Evolutionary conservation across 2,888 invertebrate genomes (phyloP), one percentile per base, ranked within the genome.

Genomic region (Panzeria rudis): DNA sequence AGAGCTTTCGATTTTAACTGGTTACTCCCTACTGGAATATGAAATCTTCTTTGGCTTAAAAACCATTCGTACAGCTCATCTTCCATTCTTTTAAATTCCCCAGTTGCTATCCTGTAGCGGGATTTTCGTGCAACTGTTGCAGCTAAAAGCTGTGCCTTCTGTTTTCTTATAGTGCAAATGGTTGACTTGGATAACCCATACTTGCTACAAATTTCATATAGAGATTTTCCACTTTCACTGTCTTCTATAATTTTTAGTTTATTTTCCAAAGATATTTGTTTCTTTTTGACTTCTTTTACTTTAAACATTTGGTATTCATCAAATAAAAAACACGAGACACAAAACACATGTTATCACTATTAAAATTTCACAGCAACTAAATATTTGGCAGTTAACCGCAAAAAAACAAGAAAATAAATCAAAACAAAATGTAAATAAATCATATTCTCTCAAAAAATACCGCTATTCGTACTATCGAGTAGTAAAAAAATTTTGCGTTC

Each of bases 51-150:
- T 44, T 73, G 59, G 2, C 41, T n/a, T 54, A 44, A 72, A 59
- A 72, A 59, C 72, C 72, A 72, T 7, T 72, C 25, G 29, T 56
- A 41, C 20, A 72, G 72, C 35, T 3, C 68, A 68, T 68, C 68
- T n/a, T 44, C 4, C 13, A 44, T 23, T 50, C 13, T 50, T n/a
- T 20, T 17, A 20, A 52, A 32, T 38, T 69, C 52, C 13, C 13
- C 52, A 47, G 32, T 52, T 52, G 50, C 32, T 52, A 52, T 17
- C 5, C 29, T 29, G 29, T 25, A 66, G 32, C 47, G 47, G 32
- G n/a, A 29, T 47, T 66, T 66, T 8, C 0, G 8, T 29, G 66
- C 25, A 17, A 25, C 47, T 66, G 29, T 23, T 17, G 17, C 47
- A 47, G 47, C 13, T 41, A 41, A 11, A 15, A 41, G 41, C 41